These are phyloP conservation scores for Anthopleura sola DNA, from an alignment of 64 coral and sea anemone species.

Conservation along the genomic window DNA sequence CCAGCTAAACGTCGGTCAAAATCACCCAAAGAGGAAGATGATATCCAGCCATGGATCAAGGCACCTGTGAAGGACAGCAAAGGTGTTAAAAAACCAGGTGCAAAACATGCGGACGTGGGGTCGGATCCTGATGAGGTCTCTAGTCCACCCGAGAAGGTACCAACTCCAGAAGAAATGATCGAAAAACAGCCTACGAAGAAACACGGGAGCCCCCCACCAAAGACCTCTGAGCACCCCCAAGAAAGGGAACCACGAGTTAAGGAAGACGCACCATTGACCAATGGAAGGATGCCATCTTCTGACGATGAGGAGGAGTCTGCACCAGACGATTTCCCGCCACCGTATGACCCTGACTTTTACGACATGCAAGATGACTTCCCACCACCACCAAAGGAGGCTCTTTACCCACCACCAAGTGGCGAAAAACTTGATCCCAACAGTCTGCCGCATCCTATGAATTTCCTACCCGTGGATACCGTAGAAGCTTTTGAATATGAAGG, in stretches of 20 bases:
- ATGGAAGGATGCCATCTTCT: neutral
- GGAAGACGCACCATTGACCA: neutral
- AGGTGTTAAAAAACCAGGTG: neutral
- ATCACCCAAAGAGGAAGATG: neutral
- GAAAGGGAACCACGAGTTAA: neutral
- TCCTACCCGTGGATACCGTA: slow-evolving; percentile 60
- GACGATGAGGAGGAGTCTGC: neutral
- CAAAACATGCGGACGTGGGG: neutral
- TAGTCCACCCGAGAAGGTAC: slow-evolving; percentile 12
- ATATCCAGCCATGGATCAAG: neutral
- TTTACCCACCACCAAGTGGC: neutral
- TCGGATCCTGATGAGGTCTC: slow-evolving; percentile 16
- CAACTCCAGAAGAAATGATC: neutral
- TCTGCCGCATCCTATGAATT: slow-evolving; percentile 29
- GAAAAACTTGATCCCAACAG: neutral
- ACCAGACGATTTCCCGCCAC: slow-evolving; percentile 15
- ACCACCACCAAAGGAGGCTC: slow-evolving; percentile 7
- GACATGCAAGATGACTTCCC: slow-evolving; percentile 8
- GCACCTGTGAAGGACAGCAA: neutral
- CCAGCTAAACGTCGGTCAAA: neutral
- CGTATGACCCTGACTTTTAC: neutral
- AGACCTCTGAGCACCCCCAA: neutral
- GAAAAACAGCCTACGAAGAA: neutral
- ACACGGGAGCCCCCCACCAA: neutral
- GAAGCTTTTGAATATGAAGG: slow-evolving; percentile 70